A percentile compares a stretch with the other conserved stretches of the same genome.
phyloP scores from a whole-genome alignment of 2,797 vertebrate genomes.

The Enteromius paludinosus region DNA sequence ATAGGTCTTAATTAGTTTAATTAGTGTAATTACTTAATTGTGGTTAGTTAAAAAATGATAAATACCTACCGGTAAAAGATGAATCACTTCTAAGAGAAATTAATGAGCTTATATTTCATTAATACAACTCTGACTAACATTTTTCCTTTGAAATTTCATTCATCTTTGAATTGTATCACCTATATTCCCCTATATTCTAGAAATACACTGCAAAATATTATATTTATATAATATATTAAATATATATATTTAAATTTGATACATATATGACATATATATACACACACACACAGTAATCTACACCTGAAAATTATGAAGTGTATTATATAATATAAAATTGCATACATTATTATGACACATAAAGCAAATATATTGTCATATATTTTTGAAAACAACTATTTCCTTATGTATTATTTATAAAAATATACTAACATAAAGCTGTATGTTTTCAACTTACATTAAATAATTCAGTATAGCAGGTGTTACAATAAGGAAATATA shows the following conservation, averaged over 20 bases:
- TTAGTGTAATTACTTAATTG: conserved; percentile 68
- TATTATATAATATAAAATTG: neutral
- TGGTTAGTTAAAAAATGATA: conserved; percentile 70
- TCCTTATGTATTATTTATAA: neutral
- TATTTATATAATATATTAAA: too few species aligned
- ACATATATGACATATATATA: too few species aligned
- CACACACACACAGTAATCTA: neutral
- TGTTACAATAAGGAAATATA: neutral
- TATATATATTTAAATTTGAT: too few species aligned
- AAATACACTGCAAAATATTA: neutral
- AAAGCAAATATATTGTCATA: neutral
- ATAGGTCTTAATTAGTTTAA: conserved; percentile 64
- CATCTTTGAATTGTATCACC: neutral
- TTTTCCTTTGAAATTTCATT: conserved; percentile 41
- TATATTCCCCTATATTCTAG: neutral
- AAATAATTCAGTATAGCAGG: neutral
- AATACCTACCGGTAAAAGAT: conserved; percentile 68
- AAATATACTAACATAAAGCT: neutral
- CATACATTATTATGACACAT: neutral
- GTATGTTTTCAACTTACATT: neutral
- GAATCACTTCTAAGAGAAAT: conserved; percentile 62
- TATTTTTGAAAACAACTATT: neutral
- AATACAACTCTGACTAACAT: conserved; percentile 11
- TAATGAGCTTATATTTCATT: conserved; percentile 49
- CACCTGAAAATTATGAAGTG: neutral